Percentiles rank a stretch among this genome's conserved stretches.
phyloP scores from a whole-genome alignment of 2,113 vertebrate genomes.

The Microcebus murinus region DNA sequence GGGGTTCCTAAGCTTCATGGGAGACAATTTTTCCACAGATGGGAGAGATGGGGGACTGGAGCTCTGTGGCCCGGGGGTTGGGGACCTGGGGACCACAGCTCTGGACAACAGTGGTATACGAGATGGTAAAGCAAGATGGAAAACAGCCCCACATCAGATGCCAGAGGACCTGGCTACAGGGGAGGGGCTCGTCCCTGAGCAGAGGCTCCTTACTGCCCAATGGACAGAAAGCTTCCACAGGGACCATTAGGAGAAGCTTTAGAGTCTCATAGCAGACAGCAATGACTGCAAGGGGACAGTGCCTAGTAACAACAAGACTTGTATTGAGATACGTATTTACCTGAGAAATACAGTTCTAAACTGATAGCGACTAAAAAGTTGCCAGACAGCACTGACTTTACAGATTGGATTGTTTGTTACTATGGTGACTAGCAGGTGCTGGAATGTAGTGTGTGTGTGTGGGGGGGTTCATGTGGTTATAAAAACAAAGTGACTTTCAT shows the following conservation, averaged over 20 bases:
- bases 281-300: background rate
- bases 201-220: background rate
- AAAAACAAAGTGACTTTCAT: background rate
- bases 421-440: background rate
- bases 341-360: background rate
- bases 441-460: no score
- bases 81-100: background rate
- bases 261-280: background rate
- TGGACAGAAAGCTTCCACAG: background rate
- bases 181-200: background rate
- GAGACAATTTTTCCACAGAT: no score
- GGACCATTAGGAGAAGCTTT: background rate
- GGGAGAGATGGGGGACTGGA: no score
- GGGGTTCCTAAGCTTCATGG: no score
- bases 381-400: no score
- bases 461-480: background rate
- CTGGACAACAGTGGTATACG: background rate
- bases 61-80: no score
- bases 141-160: accelerated
- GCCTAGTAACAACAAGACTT: background rate
- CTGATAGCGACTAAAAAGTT: background rate
- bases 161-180: background rate
- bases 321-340: background rate
- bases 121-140: background rate
- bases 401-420: no score